Percentiles rank a stretch among this genome's conserved stretches.
These are phyloP conservation scores for Euspilapteryx auroguttella DNA, from an alignment of 2,888 invertebrate species.

Conservation along the genomic window DNA sequence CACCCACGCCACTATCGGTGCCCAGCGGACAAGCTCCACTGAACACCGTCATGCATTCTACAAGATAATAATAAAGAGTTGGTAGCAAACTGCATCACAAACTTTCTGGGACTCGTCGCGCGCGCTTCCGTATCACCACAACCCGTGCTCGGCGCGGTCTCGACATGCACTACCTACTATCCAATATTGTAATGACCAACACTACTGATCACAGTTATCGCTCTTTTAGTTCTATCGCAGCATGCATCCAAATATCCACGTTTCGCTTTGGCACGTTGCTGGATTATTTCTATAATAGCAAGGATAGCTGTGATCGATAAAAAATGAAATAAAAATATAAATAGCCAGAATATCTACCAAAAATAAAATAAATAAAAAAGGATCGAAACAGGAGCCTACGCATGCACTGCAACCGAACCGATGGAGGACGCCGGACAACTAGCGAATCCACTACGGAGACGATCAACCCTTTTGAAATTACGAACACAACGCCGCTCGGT, in stretches of 20 bases:
- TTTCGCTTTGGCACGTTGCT: too few relatives aligned
- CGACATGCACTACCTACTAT: constrained; percentile 42
- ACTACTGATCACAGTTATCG: constrained; percentile 2
- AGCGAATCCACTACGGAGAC: constrained; percentile 29
- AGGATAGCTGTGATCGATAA: too few relatives aligned
- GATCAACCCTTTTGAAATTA: constrained; percentile 63
- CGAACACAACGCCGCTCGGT: constrained; percentile 34
- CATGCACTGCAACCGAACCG: constrained; percentile 47
- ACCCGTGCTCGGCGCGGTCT: constrained; percentile 52
- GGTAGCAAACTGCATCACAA: constrained; percentile 50
- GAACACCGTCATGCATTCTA: constrained; percentile 2
- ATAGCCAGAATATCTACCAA: too few relatives aligned
- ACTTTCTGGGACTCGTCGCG: too few relatives aligned
- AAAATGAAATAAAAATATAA: too few relatives aligned
- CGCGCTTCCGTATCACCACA: too few relatives aligned
- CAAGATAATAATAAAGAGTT: constrained; percentile 23
- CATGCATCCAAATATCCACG: too few relatives aligned
- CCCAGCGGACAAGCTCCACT: too few relatives aligned
- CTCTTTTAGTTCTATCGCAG: too few relatives aligned
- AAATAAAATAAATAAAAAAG: too few relatives aligned
- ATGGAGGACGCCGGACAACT: constrained; percentile 17
- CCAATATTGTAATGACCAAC: too few relatives aligned
- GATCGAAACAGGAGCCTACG: constrained; percentile 5
- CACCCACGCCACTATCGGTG: constrained; percentile 22
- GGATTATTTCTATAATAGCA: too few relatives aligned